Base-by-base conservation (phyloP, 2,797 vertebrate species). In the Anguilla pacifica region DNA sequence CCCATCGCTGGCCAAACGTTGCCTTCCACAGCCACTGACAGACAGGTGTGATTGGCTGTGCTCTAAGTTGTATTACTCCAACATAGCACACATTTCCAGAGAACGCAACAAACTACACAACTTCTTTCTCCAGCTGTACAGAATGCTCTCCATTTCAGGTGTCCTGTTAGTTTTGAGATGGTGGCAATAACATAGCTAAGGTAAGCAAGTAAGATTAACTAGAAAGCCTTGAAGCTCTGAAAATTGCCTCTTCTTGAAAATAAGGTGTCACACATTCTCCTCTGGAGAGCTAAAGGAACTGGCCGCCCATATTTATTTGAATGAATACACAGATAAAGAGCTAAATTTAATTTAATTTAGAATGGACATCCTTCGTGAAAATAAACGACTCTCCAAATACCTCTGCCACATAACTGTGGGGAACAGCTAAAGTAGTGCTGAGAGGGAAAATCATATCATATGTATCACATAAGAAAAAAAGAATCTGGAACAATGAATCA, bases 1-100 rank as follows among this genome's bases (percentile, higher is more conserved):
- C 79, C 98, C 98, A 0, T 96, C 98, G 0, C 92, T 99, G 67
- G 96, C 97, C 86, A 99, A 98, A 94, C 95, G 98, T 88, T 96
- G 97, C 79, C 97, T 98, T 59, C 98, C 97, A 11, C 98, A 99
- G 91, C 98, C 97, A 1, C 97, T 99, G 5, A 99, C 98, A 91
- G 98, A 99, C 94, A 99, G 98, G 98, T 99, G 92, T 90, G 89
- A 70, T 28, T 28, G 5, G 64, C 28, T 70, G 64, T 70, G 10
- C 57, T 70, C 25, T 25, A n/a, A 25, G 25, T 43, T 15, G 15
- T 15, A 15, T n/a, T 72, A 72, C 25, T 10, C 25, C 5, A 4
- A 17, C 59, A 74, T 74, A 28, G 70, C 70, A 28, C n/a, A 11
- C 70, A 28, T 77, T 77, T 35, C 6, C 61, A 67, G 25, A 67